Conservation (phyloP, 2,888 invertebrate species). For the Parnassius mnemosyne region DNA sequence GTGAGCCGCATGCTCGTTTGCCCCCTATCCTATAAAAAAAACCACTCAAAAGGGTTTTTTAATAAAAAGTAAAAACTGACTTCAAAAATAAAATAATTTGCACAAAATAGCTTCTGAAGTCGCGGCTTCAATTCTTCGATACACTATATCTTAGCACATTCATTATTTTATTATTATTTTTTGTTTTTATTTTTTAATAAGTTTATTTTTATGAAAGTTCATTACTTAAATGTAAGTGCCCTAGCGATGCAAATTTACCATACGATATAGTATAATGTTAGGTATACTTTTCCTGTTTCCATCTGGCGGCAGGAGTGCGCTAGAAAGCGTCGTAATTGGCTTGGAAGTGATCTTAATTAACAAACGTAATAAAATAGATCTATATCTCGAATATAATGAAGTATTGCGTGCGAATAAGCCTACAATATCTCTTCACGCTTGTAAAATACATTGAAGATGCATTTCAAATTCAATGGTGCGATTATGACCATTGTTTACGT, state of each 20-base stretch:
- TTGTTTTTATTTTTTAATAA: too few species aligned
- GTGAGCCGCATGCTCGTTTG: too few species aligned
- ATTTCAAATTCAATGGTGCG: slow-evolving; percentile 7
- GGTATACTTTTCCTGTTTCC: slow-evolving; percentile 31
- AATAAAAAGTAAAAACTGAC: too few species aligned
- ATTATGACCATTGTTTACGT: background rate
- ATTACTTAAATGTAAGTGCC: too few species aligned
- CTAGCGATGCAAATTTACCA: slow-evolving; percentile 5
- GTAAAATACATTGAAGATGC: slow-evolving; percentile 34
- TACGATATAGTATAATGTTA: slow-evolving; percentile 2
- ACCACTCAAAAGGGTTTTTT: too few species aligned
- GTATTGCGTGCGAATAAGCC: slow-evolving; percentile 49
- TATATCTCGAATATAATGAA: slow-evolving; percentile 34
- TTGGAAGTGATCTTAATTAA: slow-evolving; percentile 38
- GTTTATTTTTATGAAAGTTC: too few species aligned
- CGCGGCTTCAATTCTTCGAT: too few species aligned
- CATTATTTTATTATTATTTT: too few species aligned
- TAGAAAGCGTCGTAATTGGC: slow-evolving; percentile 43
- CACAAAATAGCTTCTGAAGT: too few species aligned
- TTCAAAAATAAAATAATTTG: too few species aligned
- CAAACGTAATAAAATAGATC: slow-evolving; percentile 35
- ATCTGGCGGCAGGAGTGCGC: slow-evolving; percentile 34
- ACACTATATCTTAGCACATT: too few species aligned
- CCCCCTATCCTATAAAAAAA: too few species aligned
- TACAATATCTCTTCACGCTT: slow-evolving; percentile 41